Percentiles rank a stretch among this genome's conserved stretches.
These are phyloP conservation scores for Sebastes trivittatus DNA, from an alignment of 2,797 vertebrate species.

Conservation along the genomic window DNA sequence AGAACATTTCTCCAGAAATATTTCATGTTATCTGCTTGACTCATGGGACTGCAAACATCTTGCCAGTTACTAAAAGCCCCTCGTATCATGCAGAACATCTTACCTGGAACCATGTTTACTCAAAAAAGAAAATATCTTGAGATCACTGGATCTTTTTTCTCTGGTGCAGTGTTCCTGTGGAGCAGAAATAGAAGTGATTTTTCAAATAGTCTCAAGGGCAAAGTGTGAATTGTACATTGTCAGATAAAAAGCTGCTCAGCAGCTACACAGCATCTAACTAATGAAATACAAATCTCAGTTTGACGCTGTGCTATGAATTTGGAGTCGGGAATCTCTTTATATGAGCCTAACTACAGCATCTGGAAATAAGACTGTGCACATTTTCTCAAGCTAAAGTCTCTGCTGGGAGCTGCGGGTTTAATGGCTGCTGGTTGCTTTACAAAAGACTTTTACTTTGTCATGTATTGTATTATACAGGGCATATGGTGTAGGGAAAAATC, in stretches of 20 bases:
- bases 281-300: conserved; percentile 47
- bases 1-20: conserved; percentile 1
- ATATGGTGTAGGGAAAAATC: neutral
- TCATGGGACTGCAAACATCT: conserved; percentile 11
- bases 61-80: neutral
- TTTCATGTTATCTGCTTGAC: conserved; percentile 5
- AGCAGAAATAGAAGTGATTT: conserved; percentile 31
- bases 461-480: neutral
- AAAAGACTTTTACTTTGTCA: conserved; percentile 11
- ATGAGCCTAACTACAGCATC: neutral
- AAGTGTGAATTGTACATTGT: conserved; percentile 34
- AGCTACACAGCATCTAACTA: conserved; percentile 39
- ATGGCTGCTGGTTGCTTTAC: conserved; percentile 24
- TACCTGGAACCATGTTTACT: conserved; percentile 43
- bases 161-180: neutral
- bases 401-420: conserved; percentile 30
- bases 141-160: conserved; percentile 38
- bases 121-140: conserved; percentile 7
- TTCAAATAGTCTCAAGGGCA: conserved; percentile 51
- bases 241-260: conserved; percentile 36
- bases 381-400: conserved; percentile 25
- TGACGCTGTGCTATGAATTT: conserved; percentile 36
- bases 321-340: conserved; percentile 6
- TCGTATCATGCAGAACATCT: conserved; percentile 13
- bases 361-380: neutral